phyloP scores from a whole-genome alignment of 2,797 vertebrate genomes.

The Lates japonicus region DNA sequence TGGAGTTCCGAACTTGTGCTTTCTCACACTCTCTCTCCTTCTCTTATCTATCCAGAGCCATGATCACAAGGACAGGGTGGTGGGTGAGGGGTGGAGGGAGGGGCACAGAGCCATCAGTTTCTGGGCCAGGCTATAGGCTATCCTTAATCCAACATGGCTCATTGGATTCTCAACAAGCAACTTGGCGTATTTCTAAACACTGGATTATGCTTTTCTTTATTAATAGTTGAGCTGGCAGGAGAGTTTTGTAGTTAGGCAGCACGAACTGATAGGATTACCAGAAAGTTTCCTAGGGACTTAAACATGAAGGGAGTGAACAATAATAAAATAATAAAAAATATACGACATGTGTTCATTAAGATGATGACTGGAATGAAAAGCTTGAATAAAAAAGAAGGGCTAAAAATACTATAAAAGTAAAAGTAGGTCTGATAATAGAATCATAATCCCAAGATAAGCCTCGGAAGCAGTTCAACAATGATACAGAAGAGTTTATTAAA shows the following conservation, averaged over 20 bases:
- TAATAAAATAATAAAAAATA: too few relatives aligned
- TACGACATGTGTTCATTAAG: conserved; percentile 68
- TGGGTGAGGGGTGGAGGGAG: too few relatives aligned
- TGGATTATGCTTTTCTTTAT: conserved; percentile 93
- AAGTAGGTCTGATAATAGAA: conserved; percentile 70
- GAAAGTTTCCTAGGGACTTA: conserved; percentile 77
- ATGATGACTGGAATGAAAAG: conserved; percentile 65
- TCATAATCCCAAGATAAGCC: conserved; percentile 76
- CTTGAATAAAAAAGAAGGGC: conserved; percentile 64
- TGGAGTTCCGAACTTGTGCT: conserved; percentile 5
- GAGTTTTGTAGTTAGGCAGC: conserved; percentile 66
- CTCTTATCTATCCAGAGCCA: conserved; percentile 9
- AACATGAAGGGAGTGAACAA: conserved; percentile 80
- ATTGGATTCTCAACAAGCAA: conserved; percentile 89
- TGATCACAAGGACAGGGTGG: too few relatives aligned
- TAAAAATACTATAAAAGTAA: conserved; percentile 73
- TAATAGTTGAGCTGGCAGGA: conserved; percentile 83
- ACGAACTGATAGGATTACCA: conserved; percentile 84
- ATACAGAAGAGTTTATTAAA: conserved; percentile 51
- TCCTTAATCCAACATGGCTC: conserved; percentile 86
- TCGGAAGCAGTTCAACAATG: conserved; percentile 66
- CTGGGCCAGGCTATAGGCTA: conserved; percentile 53
- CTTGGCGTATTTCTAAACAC: conserved; percentile 93
- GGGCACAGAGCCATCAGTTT: conserved; percentile 46
- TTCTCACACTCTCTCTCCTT: conserved; percentile 34